Evolutionary conservation across 2,888 invertebrate species (phyloP).

Genomic region (Capitulum mitella): DNA sequence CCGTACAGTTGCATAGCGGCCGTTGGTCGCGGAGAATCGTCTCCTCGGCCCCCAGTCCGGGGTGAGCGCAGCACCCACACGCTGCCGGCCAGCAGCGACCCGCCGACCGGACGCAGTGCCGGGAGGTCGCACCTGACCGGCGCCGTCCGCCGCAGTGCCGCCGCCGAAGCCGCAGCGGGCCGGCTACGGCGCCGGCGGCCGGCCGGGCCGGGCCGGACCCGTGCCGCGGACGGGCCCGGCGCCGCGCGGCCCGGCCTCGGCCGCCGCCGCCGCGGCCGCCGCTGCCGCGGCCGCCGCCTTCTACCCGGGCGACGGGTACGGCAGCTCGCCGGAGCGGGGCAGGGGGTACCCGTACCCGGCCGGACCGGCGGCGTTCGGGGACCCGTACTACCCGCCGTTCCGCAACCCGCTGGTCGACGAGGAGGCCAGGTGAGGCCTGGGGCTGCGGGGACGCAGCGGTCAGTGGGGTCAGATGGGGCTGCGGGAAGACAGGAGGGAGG

Average conservation of each 20-base stretch:
- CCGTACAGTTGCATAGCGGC: too few species aligned
- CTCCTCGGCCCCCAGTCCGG: too few species aligned
- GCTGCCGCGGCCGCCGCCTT: too few species aligned
- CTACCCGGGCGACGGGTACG: conserved; percentile 46
- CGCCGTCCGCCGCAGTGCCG: neutral
- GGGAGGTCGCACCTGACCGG: neutral
- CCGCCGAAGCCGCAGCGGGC: conserved; percentile 56
- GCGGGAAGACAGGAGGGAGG: too few species aligned
- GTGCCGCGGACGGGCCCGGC: conserved; percentile 29
- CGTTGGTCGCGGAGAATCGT: too few species aligned
- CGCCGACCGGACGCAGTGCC: neutral
- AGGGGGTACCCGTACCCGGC: neutral
- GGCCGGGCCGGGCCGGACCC: conserved; percentile 43
- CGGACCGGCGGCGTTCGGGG: neutral
- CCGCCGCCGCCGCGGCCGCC: conserved; percentile 33
- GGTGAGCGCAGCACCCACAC: too few species aligned
- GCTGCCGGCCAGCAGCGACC: too few species aligned
- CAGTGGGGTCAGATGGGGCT: too few species aligned
- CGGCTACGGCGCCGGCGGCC: conserved; percentile 63
- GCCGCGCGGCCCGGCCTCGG: too few species aligned
- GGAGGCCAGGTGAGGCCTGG: neutral
- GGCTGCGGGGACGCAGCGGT: too few species aligned
- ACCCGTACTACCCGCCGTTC: conserved; percentile 4
- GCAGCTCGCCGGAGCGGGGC: neutral
- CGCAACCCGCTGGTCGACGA: conserved; percentile 1